Base-by-base conservation (phyloP, 2,888 invertebrate genomes). In the Drosophila meridiana region DNA sequence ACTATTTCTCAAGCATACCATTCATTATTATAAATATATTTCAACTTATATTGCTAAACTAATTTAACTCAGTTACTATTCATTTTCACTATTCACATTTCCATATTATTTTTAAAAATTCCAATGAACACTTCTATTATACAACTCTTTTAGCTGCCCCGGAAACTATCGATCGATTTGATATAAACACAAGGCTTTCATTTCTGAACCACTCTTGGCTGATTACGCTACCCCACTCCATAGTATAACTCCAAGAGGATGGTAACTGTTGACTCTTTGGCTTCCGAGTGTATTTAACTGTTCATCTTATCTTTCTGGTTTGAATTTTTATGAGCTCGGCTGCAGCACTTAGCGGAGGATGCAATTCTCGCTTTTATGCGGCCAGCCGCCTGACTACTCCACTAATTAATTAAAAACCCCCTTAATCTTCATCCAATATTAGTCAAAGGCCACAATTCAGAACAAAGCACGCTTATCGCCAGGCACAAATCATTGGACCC, bases 371-470 rank as follows among this genome's bases (percentile, higher is more conserved):
- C 36, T 40, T 56, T 47, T 56, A 26, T 26, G 26, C 9, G 45
- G 66, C 26, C 20, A 7, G 30, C 43, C 4, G 48, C 58, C 4
- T 26, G 47, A n/a, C 43, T 47, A 38, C 20, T 55, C 53, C 45
- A 65, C 80, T 83, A 83, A 83, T 83, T 83, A 83, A 88, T 83
- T 83, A 83, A 82, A 82, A 87, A 63, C 55, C 60, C 59, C 68
- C 76, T 74, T 79, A 74, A 85, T 85, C 77, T 82, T 42, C 56
- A 75, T 71, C 67, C 67, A 78, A 84, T 81, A 82, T 55, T 52
- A 30, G 53, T 45, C 58, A 69, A 47, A 30, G 62, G 55, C 53
- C 42, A 48, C 57, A 42, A 45, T 36, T 42, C 30, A 8, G 40
- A 30, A 14, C 47, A 43, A 45, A 58, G 34, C 53, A 63, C 69